These are phyloP conservation scores for Drosophila putrida DNA, from an alignment of 2,888 invertebrate genomes.

Conservation along the genomic window DNA sequence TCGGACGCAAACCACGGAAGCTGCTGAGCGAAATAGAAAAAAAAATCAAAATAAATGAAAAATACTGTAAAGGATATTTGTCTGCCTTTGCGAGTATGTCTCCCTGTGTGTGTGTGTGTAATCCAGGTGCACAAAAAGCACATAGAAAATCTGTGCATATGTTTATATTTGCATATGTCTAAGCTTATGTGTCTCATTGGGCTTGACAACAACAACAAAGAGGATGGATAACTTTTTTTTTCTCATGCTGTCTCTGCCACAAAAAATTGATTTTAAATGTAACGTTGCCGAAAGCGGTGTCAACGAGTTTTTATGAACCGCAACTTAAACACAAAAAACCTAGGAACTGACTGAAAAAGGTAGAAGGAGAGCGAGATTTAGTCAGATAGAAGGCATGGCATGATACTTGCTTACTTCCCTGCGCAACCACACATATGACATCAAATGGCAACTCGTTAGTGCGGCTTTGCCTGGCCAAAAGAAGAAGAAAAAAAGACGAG, in stretches of 20 bases:
- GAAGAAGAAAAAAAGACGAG: constrained; percentile 21
- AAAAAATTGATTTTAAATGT: constrained; percentile 77
- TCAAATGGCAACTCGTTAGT: constrained; percentile 77
- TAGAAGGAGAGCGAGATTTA: constrained; percentile 44
- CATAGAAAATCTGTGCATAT: constrained; percentile 42
- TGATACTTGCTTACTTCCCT: constrained; percentile 54
- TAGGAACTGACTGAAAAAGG: constrained; percentile 15
- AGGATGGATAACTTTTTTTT: constrained; percentile 12
- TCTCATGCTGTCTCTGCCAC: constrained; percentile 12
- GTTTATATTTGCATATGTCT: constrained; percentile 58
- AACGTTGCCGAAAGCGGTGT: constrained; percentile 60
- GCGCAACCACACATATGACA: constrained; percentile 63
- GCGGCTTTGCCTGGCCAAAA: constrained; percentile 53
- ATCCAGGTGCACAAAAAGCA: constrained; percentile 26
- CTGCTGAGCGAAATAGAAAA: constrained; percentile 15
- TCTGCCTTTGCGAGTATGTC: constrained; percentile 30
- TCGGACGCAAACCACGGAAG: constrained; percentile 37
- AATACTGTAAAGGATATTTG: constrained; percentile 43
- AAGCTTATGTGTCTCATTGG: constrained; percentile 46
- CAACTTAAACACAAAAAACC: constrained; percentile 51
- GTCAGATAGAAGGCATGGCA: constrained; percentile 43
- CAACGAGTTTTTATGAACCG: constrained; percentile 54
- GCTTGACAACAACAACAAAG: constrained; percentile 41
- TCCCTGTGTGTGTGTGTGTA: constrained; percentile 14
- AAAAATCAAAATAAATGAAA: constrained; percentile 38